Conservation (phyloP, 30 jellyfish, hydroid and myxozoan species). For the Aurelia aurita region DNA sequence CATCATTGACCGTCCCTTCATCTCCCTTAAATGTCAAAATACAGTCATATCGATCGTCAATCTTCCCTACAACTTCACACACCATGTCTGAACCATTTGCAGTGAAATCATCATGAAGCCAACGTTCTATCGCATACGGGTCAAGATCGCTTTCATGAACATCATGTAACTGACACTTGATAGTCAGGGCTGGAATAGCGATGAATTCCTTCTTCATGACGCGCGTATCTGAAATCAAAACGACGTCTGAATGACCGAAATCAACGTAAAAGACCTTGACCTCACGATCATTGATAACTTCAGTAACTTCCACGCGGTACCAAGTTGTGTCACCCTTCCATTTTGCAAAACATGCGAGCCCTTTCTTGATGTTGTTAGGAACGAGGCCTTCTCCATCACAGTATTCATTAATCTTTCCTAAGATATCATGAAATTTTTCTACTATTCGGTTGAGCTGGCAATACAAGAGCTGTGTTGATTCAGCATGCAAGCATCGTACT, state of each 20-base stretch:
- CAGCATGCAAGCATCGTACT: slow-evolving; percentile 18
- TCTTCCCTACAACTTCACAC: slow-evolving; percentile 47
- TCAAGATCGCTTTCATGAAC: slow-evolving; percentile 73
- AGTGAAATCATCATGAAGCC: slow-evolving; percentile 61
- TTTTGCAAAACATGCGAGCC: slow-evolving; percentile 45
- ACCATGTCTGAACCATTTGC: not conserved
- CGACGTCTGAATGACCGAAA: slow-evolving; percentile 61
- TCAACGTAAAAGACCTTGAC: slow-evolving; percentile 76
- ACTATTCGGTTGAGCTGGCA: slow-evolving; percentile 3
- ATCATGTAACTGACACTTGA: slow-evolving; percentile 73
- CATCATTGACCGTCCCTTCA: slow-evolving; percentile 30
- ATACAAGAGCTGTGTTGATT: slow-evolving; percentile 17
- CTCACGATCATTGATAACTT: not conserved
- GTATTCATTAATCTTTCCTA: slow-evolving; percentile 21
- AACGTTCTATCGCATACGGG: slow-evolving; percentile 11
- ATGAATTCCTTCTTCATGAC: slow-evolving; percentile 35
- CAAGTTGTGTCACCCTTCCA: slow-evolving; percentile 8
- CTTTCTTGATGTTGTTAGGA: not conserved
- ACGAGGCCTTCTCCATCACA: not conserved
- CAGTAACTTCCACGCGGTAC: slow-evolving; percentile 51
- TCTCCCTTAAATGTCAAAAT: not conserved
- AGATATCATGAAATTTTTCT: slow-evolving; percentile 1
- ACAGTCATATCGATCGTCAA: slow-evolving; percentile 52
- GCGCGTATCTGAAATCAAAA: slow-evolving; percentile 28
- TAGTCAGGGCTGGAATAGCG: slow-evolving; percentile 39